These are phyloP conservation scores for Eonycteris spelaea DNA, from an alignment of 2,113 vertebrate genomes.

Conservation along the genomic window DNA sequence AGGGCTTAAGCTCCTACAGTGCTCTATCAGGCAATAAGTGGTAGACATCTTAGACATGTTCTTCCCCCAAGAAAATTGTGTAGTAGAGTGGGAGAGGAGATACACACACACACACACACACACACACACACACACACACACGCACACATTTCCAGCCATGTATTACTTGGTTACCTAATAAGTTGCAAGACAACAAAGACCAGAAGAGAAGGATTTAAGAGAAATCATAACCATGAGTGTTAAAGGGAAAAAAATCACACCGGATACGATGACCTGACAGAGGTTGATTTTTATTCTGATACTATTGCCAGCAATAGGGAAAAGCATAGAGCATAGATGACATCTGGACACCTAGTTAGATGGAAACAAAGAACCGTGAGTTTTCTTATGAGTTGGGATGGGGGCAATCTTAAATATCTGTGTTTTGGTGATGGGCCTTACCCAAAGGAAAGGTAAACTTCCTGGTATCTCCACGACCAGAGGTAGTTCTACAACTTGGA, in stretches of 20 bases:
- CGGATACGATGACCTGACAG: background rate
- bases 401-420: background rate
- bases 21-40: background rate
- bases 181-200: background rate
- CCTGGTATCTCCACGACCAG: background rate
- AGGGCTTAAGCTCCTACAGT: background rate
- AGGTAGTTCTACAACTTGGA: background rate
- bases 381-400: background rate
- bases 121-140: background rate
- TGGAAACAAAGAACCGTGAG: background rate
- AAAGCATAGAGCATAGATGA: background rate
- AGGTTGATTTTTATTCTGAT: background rate
- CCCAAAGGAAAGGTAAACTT: background rate
- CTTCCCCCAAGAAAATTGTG: background rate
- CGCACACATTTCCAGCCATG: background rate
- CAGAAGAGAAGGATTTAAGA: background rate
- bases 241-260: background rate
- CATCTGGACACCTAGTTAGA: too few species aligned
- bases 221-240: background rate
- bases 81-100: background rate
- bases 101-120: background rate
- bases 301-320: too few species aligned
- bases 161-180: background rate
- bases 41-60: background rate
- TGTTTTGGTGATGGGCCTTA: background rate